A percentile compares a stretch with the other conserved stretches of the same genome.
Evolutionary conservation across 1,140 invertebrate genomes (phyloP).

Genomic region (Sitobion miscanthi): DNA sequence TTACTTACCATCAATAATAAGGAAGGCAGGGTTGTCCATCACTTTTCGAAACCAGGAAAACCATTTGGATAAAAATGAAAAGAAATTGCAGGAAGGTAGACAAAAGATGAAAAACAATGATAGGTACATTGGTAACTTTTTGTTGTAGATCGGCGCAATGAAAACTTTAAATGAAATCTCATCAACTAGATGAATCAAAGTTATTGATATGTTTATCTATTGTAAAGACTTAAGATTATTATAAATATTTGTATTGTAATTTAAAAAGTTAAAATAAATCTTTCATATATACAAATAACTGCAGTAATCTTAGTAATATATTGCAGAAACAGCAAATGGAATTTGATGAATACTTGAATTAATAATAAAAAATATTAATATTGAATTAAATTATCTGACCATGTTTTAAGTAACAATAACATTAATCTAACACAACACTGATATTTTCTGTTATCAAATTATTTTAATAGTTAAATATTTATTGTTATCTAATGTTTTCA

Average conservation of each 20-base stretch:
- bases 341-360: neutral
- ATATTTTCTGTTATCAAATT: neutral
- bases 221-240: slow-evolving; percentile 28
- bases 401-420: neutral
- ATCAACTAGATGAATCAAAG: slow-evolving; percentile 46
- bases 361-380: neutral
- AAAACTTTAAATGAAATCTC: slow-evolving; percentile 43
- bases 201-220: neutral
- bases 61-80: neutral
- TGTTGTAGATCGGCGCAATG: slow-evolving; percentile 52
- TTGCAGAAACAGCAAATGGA: neutral
- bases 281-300: neutral
- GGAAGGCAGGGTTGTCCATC: slow-evolving; percentile 38
- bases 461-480: neutral
- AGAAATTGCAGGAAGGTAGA: neutral
- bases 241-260: neutral
- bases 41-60: slow-evolving; percentile 39
- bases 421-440: neutral
- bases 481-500: neutral
- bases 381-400: neutral
- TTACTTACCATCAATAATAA: slow-evolving; percentile 47
- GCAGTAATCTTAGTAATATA: neutral
- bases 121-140: slow-evolving; percentile 27
- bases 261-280: neutral
- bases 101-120: neutral